Evolutionary conservation across 2,888 invertebrate species (phyloP).

Genomic region (Marronus borbonicus): DNA sequence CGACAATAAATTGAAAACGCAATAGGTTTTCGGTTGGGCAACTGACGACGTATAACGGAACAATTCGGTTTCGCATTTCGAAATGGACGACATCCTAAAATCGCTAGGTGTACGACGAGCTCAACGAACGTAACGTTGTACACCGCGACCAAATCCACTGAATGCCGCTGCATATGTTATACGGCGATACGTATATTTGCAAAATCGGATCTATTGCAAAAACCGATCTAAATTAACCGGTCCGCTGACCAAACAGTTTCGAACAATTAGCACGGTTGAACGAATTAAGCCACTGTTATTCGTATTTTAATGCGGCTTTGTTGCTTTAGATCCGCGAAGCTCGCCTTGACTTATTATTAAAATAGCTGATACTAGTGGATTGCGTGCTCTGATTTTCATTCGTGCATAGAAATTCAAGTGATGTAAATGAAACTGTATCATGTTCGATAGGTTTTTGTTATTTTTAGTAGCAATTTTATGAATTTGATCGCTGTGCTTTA

Average conservation of each 20-base stretch:
- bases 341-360: constrained; percentile 35
- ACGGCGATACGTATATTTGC: constrained; percentile 20
- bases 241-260: constrained; percentile 59
- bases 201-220: constrained; percentile 57
- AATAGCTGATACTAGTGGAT: too few species aligned
- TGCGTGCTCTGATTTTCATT: too few species aligned
- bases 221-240: constrained; percentile 59
- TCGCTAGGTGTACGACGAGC: too few species aligned
- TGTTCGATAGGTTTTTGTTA: too few species aligned
- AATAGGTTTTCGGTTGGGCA: neutral
- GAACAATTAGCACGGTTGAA: constrained; percentile 59
- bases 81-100: neutral
- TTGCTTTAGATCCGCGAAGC: constrained; percentile 37
- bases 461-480: too few species aligned
- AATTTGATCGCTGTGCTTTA: too few species aligned
- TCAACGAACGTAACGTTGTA: neutral
- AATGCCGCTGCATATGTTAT: neutral
- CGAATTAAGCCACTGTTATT: constrained; percentile 56
- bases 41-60: constrained; percentile 5
- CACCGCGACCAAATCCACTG: neutral
- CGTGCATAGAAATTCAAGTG: too few species aligned
- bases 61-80: constrained; percentile 6
- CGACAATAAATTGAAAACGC: constrained; percentile 14
- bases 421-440: too few species aligned
- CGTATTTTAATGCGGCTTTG: constrained; percentile 59